Evolutionary conservation across 2,888 invertebrate genomes (phyloP), one percentile per base, ranked within the genome.

Genomic region (Abrostola tripartita): DNA sequence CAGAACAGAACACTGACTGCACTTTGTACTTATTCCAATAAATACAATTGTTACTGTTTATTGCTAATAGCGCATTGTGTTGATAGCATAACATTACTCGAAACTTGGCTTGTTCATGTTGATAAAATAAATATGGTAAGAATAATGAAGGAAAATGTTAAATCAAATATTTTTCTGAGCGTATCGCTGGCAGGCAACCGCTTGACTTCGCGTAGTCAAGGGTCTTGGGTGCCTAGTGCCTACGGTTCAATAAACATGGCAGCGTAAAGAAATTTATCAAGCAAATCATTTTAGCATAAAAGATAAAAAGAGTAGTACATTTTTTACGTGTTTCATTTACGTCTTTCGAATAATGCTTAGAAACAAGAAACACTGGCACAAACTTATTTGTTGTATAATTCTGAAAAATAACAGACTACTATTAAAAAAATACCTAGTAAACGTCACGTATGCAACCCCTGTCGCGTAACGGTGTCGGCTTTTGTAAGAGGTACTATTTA

Each of bases 11-110:
- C 41, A 57, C 54, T 24, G n/a, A 54, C 11, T 67, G 67, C 50
- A 75, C 73, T 68, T 71, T 73, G 67, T 65, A 65, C 51, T 50
- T 38, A 6, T 64, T 44, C n/a, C 14, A 72, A 61, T 68, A 52
- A 44, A 24, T 44, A 54, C 52, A 58, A 47, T 59, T 47, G 37
- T 44, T 62, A 51, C 57, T 14, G 57, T 74, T 76, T 53, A 66
- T 66, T 58, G 44, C 61, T 61, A 66, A 47, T 24, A 24, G 5
- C 14, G 24, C 24, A 24, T 24, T 24, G 24, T 24, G 1, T 24
- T 2, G 24, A n/a, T n/a, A n/a, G n/a, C n/a, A n/a, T 44, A 40
- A 40, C 40, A 6, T 14, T 44, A 6, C 6, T n/a, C n/a, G n/a
- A 14, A 44, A 14, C 44, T 52, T 52, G 37, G 37, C 37, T 7